These are phyloP conservation scores for Choristoneura rosaceana DNA, from an alignment of 2,888 invertebrate genomes.

Conservation along the genomic window DNA sequence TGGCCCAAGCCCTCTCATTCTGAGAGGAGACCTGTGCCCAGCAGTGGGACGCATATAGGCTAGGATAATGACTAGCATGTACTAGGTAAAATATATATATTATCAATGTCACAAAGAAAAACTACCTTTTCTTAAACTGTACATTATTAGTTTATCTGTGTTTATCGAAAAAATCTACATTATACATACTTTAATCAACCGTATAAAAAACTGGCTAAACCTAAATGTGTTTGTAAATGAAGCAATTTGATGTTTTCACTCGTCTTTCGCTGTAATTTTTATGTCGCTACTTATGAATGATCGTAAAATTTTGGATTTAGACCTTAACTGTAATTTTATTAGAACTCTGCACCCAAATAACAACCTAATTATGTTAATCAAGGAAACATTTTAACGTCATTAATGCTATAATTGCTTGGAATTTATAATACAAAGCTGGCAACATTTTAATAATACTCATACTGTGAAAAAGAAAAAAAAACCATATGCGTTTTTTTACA, in stretches of 20 bases:
- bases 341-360: neutral
- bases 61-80: too few relatives aligned
- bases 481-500: neutral
- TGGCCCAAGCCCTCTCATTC: too few relatives aligned
- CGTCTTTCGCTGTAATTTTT: neutral
- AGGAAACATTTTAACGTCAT: neutral
- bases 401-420: neutral
- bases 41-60: too few relatives aligned
- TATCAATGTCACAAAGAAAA: too few relatives aligned
- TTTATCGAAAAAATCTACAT: neutral
- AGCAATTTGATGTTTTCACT: neutral
- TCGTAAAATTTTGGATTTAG: neutral
- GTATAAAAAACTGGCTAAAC: neutral
- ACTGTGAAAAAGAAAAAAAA: neutral
- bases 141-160: too few relatives aligned
- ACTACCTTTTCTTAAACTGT: too few relatives aligned
- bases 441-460: neutral
- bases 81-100: too few relatives aligned
- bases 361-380: constrained; percentile 8
- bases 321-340: neutral
- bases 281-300: neutral
- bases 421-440: neutral
- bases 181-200: neutral
- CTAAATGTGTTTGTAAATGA: neutral
- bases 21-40: too few relatives aligned